Conservation (phyloP, 2,113 vertebrate genomes). For the Pelecanus crispus region DNA sequence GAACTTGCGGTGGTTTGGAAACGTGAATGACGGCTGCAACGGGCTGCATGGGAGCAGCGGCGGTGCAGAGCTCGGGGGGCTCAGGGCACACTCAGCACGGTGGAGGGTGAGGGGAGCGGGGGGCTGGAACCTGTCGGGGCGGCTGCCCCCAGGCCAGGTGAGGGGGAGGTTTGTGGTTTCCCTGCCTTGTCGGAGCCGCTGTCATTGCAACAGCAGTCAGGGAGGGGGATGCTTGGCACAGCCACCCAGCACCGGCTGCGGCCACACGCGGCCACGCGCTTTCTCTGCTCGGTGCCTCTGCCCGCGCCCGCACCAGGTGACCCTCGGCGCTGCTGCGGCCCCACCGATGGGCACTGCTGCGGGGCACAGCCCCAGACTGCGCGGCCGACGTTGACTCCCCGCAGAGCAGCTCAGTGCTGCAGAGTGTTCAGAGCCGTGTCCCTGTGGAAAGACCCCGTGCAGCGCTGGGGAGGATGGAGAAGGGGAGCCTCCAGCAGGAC, state of each 20-base stretch:
- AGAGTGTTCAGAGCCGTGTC: fast-evolving
- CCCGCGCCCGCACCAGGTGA: neutral
- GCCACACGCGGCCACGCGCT: neutral
- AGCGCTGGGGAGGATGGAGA: neutral
- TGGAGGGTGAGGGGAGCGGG: neutral
- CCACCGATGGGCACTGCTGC: fast-evolving
- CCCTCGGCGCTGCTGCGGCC: neutral
- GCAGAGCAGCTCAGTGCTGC: neutral
- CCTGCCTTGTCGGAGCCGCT: neutral
- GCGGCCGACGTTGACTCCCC: fast-evolving
- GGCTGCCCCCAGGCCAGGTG: neutral
- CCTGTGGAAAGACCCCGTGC: neutral
- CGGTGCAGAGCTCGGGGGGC: neutral
- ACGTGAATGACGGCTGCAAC: fast-evolving
- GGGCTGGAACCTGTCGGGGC: no score
- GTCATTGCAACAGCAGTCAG: neutral
- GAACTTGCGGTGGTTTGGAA: fast-evolving
- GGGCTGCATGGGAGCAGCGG: neutral
- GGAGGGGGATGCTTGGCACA: neutral
- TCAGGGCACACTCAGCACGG: fast-evolving
- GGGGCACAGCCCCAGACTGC: neutral
- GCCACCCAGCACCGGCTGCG: neutral
- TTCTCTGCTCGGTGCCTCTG: neutral
- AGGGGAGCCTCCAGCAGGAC: neutral
- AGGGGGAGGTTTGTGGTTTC: neutral